Conservation (phyloP, 1,140 invertebrate genomes). For the Babylonia areolata region DNA sequence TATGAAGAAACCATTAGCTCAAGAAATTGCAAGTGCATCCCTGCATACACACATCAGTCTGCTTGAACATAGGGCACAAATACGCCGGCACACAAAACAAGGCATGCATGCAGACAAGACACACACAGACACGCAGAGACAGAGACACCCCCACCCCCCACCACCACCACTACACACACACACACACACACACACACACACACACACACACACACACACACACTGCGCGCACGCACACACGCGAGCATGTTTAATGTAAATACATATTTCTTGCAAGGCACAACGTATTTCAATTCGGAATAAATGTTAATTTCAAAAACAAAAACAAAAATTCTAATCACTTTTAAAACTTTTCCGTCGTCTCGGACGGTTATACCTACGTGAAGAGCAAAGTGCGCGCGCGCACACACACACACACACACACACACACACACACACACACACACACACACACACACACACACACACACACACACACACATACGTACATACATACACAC, state of each 20-base stretch:
- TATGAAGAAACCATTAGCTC: background rate
- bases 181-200: conserved; percentile 16
- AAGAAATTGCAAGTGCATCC: too few species aligned
- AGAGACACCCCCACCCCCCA: too few species aligned
- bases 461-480: background rate
- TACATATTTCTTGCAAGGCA: too few species aligned
- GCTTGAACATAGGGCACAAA: background rate
- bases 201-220: conserved; percentile 16
- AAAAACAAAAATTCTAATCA: background rate
- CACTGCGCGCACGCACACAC: too few species aligned
- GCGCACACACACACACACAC: background rate
- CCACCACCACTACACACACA: too few species aligned
- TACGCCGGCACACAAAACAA: background rate
- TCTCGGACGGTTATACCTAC: background rate
- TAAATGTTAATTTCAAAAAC: background rate
- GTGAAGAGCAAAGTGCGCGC: background rate
- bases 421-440: background rate
- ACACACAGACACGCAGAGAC: background rate
- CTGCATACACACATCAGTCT: too few species aligned
- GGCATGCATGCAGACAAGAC: background rate
- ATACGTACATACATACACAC: background rate
- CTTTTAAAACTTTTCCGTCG: too few species aligned
- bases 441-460: background rate
- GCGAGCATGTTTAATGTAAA: too few species aligned
- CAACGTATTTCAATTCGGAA: background rate